Conservation (phyloP, 1,140 invertebrate genomes). For the Drosophila pallidifrons region DNA sequence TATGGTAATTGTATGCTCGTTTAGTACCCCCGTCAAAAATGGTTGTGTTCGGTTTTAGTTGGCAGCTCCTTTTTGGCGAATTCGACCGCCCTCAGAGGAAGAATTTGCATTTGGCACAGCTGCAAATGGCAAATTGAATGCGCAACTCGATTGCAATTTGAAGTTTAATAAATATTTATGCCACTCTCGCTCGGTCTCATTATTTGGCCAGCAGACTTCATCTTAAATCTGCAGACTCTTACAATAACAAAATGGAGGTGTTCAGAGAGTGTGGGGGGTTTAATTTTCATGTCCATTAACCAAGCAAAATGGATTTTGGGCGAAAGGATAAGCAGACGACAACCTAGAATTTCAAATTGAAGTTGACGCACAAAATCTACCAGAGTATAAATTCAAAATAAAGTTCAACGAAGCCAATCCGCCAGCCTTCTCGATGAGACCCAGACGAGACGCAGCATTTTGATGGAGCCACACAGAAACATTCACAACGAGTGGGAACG, state of each 20-base stretch:
- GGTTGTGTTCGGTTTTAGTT: slow-evolving; percentile 1
- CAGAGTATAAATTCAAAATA: slow-evolving; percentile 76
- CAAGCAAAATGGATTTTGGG: slow-evolving; percentile 73
- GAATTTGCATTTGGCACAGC: slow-evolving; percentile 74
- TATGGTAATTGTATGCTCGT: slow-evolving; percentile 72
- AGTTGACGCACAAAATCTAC: slow-evolving; percentile 53
- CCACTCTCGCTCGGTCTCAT: slow-evolving; percentile 35
- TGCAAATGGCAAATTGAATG: slow-evolving; percentile 59
- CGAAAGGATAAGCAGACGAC: slow-evolving; percentile 65
- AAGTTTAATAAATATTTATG: slow-evolving; percentile 71
- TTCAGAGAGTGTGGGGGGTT: slow-evolving; percentile 28
- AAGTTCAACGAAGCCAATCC: slow-evolving; percentile 82
- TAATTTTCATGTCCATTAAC: slow-evolving; percentile 85
- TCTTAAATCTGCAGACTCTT: slow-evolving; percentile 27
- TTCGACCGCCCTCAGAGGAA: slow-evolving; percentile 33
- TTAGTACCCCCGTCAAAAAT: slow-evolving; percentile 10
- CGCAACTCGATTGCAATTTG: slow-evolving; percentile 37
- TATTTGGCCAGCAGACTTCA: slow-evolving; percentile 5
- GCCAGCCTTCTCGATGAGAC: background rate
- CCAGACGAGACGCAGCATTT: slow-evolving; percentile 7
- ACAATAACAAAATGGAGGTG: slow-evolving; percentile 56
- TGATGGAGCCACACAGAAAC: slow-evolving; percentile 18
- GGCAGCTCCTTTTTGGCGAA: background rate
- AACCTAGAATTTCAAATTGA: slow-evolving; percentile 64
- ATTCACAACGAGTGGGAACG: slow-evolving; percentile 5